phyloP scores from a whole-genome alignment of 2,113 vertebrate genomes.

The Cnemophilus loriae region DNA sequence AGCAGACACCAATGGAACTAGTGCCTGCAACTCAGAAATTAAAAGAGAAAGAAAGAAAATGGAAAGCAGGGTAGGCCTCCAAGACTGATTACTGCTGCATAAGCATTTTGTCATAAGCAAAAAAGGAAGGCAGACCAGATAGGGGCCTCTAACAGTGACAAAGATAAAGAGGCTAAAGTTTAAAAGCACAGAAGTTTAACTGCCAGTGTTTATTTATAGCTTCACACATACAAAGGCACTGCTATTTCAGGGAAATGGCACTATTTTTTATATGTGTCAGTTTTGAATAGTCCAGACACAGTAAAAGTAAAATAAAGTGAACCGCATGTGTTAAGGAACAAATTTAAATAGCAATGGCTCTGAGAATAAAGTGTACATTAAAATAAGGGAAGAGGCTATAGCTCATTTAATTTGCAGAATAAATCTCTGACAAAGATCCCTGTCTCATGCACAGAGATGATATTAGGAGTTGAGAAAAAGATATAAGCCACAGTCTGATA shows the following conservation, averaged over 20 bases:
- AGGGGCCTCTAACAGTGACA: constrained; percentile 56
- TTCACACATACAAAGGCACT: constrained; percentile 57
- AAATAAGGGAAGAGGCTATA: constrained; percentile 48
- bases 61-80: neutral
- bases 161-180: constrained; percentile 64
- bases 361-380: constrained; percentile 70
- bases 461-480: constrained; percentile 18
- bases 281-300: constrained; percentile 62
- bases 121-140: constrained; percentile 45
- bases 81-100: constrained; percentile 55
- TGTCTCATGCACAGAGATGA: neutral
- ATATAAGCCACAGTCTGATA: neutral
- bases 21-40: constrained; percentile 20
- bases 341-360: constrained; percentile 67
- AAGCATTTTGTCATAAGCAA: constrained; percentile 61
- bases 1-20: neutral
- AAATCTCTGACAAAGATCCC: constrained; percentile 47
- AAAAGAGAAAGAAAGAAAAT: constrained; percentile 38
- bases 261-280: constrained; percentile 69
- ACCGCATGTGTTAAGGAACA: constrained; percentile 56
- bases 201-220: constrained; percentile 67
- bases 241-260: constrained; percentile 52
- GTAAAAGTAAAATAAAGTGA: constrained; percentile 72
- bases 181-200: constrained; percentile 68
- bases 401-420: constrained; percentile 64